Evolutionary conservation across 64 coral and sea anemone species (phyloP).

Genomic region (Montipora cactus): DNA sequence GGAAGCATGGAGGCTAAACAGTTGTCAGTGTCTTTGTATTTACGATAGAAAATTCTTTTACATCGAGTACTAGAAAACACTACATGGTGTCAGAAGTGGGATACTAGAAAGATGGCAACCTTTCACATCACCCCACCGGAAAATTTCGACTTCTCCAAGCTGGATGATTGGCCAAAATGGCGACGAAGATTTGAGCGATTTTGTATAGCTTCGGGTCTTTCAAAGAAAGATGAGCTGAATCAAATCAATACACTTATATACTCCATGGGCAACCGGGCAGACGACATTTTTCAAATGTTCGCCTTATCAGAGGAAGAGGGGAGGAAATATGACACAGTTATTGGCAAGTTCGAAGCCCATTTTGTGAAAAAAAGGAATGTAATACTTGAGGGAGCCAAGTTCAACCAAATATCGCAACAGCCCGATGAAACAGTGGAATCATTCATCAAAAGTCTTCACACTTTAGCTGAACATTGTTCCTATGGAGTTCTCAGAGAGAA

Average conservation of each 20-base stretch:
- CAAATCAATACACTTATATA: conserved; percentile 63
- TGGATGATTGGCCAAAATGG: conserved; percentile 53
- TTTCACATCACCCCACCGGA: conserved; percentile 14
- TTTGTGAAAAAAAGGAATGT: conserved; percentile 47
- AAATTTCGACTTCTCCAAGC: conserved; percentile 38
- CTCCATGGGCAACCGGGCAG: conserved; percentile 33
- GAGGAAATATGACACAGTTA: neutral
- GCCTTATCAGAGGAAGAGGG: neutral
- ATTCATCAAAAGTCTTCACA: conserved; percentile 49
- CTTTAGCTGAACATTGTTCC: conserved; percentile 29
- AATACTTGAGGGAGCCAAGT: conserved; percentile 59
- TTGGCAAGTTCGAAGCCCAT: conserved; percentile 24
- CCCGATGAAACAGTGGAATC: conserved; percentile 21
- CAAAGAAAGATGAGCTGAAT: conserved; percentile 33
- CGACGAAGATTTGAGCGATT: conserved; percentile 44
- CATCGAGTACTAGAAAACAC: too few species aligned
- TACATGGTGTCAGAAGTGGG: conserved; percentile 49
- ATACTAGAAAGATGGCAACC: neutral
- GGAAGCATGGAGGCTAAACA: too few species aligned
- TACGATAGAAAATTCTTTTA: too few species aligned
- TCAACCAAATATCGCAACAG: conserved; percentile 41
- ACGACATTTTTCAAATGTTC: conserved; percentile 44
- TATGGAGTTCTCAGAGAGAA: conserved; percentile 51
- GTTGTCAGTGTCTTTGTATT: too few species aligned
- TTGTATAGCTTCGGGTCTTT: conserved; percentile 20